A percentile compares a stretch with the other conserved stretches of the same genome.
Evolutionary conservation across 2,797 vertebrate species (phyloP).

Genomic region (Percopsis omiscomaycus): DNA sequence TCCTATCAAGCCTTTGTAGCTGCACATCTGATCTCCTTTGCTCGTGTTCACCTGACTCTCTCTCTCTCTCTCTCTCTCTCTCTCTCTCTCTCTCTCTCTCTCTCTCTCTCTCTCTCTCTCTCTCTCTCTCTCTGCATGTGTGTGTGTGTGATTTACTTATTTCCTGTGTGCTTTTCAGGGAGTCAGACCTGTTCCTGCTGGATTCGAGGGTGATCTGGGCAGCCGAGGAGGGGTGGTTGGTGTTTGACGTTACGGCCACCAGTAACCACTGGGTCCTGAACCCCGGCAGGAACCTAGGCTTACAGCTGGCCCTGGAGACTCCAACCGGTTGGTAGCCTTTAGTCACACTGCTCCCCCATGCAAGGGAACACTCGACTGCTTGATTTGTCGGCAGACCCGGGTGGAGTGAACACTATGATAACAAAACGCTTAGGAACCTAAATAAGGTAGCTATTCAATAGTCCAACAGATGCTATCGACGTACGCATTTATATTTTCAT

Average conservation of each 20-base stretch:
- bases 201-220: constrained; percentile 97
- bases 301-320: constrained; percentile 91
- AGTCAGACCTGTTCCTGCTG: constrained; percentile 91
- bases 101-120: background rate
- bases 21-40: constrained; percentile 19
- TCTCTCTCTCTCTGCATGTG: constrained; percentile 8
- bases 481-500: too few species aligned
- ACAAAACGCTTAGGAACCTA: too few species aligned
- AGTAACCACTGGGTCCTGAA: constrained; percentile 99
- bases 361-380: background rate
- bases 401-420: too few species aligned
- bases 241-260: constrained; percentile 95
- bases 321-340: constrained; percentile 80
- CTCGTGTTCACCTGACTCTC: background rate
- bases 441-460: too few species aligned
- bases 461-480: too few species aligned
- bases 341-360: background rate
- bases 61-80: background rate
- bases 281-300: constrained; percentile 90
- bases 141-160: constrained; percentile 6
- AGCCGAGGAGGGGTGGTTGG: constrained; percentile 95
- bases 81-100: background rate
- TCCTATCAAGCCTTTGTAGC: constrained; percentile 17
- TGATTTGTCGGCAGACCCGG: background rate
- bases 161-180: constrained; percentile 71